These are phyloP conservation scores for Eupeodes latifasciatus DNA, from an alignment of 2,888 invertebrate species.

Conservation along the genomic window DNA sequence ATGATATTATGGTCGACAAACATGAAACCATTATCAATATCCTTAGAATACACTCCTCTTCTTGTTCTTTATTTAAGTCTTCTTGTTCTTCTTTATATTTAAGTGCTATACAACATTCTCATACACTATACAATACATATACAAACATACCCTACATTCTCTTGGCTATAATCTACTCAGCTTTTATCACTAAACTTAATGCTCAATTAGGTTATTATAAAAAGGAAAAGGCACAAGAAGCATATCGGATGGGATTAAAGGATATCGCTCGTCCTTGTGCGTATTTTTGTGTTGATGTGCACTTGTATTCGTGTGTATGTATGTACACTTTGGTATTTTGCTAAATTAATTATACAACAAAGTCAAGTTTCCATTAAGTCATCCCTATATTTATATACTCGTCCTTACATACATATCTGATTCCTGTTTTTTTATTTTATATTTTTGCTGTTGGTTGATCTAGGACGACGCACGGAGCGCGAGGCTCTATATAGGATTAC, in stretches of 20 bases:
- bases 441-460: background rate
- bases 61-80: slow-evolving; percentile 2
- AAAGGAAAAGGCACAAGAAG: slow-evolving; percentile 45
- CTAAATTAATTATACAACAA: slow-evolving; percentile 75
- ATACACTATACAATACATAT: too few relatives aligned
- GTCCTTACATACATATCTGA: slow-evolving; percentile 38
- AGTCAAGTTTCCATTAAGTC: slow-evolving; percentile 72
- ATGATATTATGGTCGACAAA: slow-evolving; percentile 71
- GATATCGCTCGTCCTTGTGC: slow-evolving; percentile 61
- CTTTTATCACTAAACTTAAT: slow-evolving; percentile 76
- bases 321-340: slow-evolving; percentile 57
- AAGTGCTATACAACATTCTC: slow-evolving; percentile 30
- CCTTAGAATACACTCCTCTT: slow-evolving; percentile 37
- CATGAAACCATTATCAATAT: slow-evolving; percentile 76
- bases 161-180: slow-evolving; percentile 68
- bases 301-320: background rate
- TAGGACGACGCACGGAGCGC: too few relatives aligned
- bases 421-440: slow-evolving; percentile 21
- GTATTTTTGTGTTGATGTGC: slow-evolving; percentile 1
- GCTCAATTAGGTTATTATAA: slow-evolving; percentile 75
- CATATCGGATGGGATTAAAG: slow-evolving; percentile 73
- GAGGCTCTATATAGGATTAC: slow-evolving; percentile 13
- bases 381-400: slow-evolving; percentile 52
- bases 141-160: slow-evolving; percentile 27
- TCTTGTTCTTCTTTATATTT: slow-evolving; percentile 6